Evolutionary conservation across 1,140 invertebrate genomes (phyloP).

Genomic region (Halictus rubicundus): DNA sequence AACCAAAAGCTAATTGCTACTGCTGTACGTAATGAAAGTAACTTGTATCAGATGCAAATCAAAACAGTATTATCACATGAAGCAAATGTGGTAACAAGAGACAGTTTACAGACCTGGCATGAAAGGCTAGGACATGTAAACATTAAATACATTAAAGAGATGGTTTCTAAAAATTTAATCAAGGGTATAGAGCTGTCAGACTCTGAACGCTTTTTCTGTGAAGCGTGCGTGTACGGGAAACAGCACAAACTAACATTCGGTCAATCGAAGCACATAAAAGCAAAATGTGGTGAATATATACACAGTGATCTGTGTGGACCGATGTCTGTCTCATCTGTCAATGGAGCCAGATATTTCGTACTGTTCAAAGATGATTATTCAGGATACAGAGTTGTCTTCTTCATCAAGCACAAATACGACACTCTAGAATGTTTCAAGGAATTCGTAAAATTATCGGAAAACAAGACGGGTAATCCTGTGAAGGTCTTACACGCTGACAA

Average conservation of each 20-base stretch:
- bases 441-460: neutral
- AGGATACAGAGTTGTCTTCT: constrained; percentile 69
- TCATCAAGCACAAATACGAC: constrained; percentile 75
- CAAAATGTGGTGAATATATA: constrained; percentile 68
- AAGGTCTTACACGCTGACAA: neutral
- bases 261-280: constrained; percentile 29
- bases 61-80: too few species aligned
- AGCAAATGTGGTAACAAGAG: too few species aligned
- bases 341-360: too few species aligned
- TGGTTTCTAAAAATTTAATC: neutral
- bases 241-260: constrained; percentile 62
- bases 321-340: constrained; percentile 52
- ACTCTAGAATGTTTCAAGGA: neutral
- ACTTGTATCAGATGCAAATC: too few species aligned
- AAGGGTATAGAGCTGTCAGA: neutral
- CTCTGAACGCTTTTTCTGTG: constrained; percentile 61
- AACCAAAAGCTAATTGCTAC: too few species aligned
- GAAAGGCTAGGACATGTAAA: constrained; percentile 30
- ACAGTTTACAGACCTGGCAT: neutral
- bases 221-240: constrained; percentile 75
- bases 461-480: constrained; percentile 4
- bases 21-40: too few species aligned
- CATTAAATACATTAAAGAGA: neutral
- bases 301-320: constrained; percentile 78
- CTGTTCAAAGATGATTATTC: constrained; percentile 76